Percentiles rank a stretch among this genome's conserved stretches.
These are phyloP conservation scores for Cynaeus angustus DNA, from an alignment of 2,888 invertebrate genomes.

Conservation along the genomic window DNA sequence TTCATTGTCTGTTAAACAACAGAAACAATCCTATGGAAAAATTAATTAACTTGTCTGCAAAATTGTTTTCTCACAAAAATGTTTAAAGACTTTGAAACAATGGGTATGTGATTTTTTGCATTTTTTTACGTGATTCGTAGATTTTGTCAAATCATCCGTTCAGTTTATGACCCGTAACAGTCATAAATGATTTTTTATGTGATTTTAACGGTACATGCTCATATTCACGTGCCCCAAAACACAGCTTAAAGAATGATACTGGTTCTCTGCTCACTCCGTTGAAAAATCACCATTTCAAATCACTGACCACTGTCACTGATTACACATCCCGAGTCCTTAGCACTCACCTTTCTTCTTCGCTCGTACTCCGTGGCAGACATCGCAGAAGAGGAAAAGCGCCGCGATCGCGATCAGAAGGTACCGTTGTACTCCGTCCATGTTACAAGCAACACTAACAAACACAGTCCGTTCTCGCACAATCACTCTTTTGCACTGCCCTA, in stretches of 20 bases:
- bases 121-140: no score
- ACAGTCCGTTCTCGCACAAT: slow-evolving; percentile 57
- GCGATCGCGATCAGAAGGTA: slow-evolving; percentile 55
- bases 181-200: no score
- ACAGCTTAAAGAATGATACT: background rate
- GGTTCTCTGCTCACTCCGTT: background rate
- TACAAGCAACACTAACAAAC: slow-evolving; percentile 49
- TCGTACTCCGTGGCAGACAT: slow-evolving; percentile 56
- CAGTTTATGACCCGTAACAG: no score
- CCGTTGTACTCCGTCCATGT: slow-evolving; percentile 59
- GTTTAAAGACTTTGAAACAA: no score
- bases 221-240: no score
- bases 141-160: no score
- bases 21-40: no score
- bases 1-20: no score
- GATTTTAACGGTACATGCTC: no score
- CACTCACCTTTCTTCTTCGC: slow-evolving; percentile 62
- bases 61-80: no score
- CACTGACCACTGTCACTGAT: slow-evolving; percentile 25
- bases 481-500: slow-evolving; percentile 72
- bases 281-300: slow-evolving; percentile 9
- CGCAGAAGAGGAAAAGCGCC: slow-evolving; percentile 52
- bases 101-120: no score
- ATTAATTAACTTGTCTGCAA: no score
- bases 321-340: slow-evolving; percentile 7